Evolutionary conservation across 2,888 invertebrate species (phyloP).

Genomic region (Cosmopolites sordidus): DNA sequence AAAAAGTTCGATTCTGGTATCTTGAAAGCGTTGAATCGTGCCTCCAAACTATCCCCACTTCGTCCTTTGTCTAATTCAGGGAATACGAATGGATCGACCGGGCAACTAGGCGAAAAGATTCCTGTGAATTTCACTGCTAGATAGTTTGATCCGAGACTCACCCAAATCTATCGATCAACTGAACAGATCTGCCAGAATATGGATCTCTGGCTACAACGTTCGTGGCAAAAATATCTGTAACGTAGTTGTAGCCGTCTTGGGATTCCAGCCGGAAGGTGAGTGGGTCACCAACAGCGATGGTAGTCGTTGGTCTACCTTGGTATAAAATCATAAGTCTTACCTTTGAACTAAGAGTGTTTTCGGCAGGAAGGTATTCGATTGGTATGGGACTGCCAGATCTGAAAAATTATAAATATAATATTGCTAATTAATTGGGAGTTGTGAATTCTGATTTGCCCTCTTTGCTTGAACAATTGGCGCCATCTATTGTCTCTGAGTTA

Average conservation of each 20-base stretch:
- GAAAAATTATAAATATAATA: slow-evolving; percentile 40
- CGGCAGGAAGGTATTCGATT: slow-evolving; percentile 87
- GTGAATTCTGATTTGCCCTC: too few relatives aligned
- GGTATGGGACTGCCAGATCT: slow-evolving; percentile 90
- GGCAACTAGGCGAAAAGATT: slow-evolving; percentile 59
- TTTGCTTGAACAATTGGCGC: too few relatives aligned
- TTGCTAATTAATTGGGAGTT: too few relatives aligned
- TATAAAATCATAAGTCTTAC: slow-evolving; percentile 81
- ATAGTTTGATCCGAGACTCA: slow-evolving; percentile 45
- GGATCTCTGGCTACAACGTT: slow-evolving; percentile 91
- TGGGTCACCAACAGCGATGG: slow-evolving; percentile 90
- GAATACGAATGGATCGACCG: slow-evolving; percentile 87
- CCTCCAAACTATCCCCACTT: slow-evolving; percentile 82
- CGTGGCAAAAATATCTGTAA: slow-evolving; percentile 86
- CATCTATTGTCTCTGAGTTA: too few relatives aligned
- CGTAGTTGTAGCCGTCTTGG: slow-evolving; percentile 83
- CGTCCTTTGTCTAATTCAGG: slow-evolving; percentile 83
- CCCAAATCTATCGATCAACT: slow-evolving; percentile 86
- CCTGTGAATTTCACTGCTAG: neutral
- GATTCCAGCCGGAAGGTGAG: slow-evolving; percentile 84
- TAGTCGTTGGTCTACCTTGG: slow-evolving; percentile 86
- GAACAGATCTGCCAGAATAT: slow-evolving; percentile 84
- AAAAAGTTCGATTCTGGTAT: slow-evolving; percentile 92
- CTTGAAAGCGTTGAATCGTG: slow-evolving; percentile 89
- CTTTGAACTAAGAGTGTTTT: slow-evolving; percentile 84